Evolutionary conservation across 2,888 invertebrate species (phyloP), one percentile per base, ranked within the genome.

Genomic region (Orthonychiurus folsomi): DNA sequence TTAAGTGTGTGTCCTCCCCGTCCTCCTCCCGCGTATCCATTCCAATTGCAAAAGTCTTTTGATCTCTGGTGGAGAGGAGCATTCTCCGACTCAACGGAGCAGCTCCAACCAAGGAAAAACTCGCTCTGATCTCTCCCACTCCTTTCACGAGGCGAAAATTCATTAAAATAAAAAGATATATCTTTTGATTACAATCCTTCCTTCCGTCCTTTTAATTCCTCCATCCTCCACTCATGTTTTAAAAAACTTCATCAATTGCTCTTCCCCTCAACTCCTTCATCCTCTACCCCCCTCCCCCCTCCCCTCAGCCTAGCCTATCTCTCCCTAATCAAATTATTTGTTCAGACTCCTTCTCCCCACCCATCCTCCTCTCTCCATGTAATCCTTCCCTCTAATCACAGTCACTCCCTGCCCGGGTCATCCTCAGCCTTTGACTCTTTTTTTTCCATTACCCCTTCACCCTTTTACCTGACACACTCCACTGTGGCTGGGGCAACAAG

Each of bases 91-190:
- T n/a, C n/a, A n/a, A n/a, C n/a, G n/a, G n/a, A n/a, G n/a, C n/a
- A n/a, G n/a, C n/a, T 63, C 48, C 63, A 63, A n/a, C n/a, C 62
- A 64, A 63, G 62, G 61, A 63, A 62, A 61, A 63, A 63, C 56
- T 62, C 63, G 48, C 63, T 65, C 63, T 70, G 60, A 65, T 64
- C 65, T 71, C 65, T 65, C 65, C 48, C 5, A 23, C 64, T 63
- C 61, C 64, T 63, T 68, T 69, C 64, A 61, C 60, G 66, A 64
- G 64, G 65, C 59, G 66, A 72, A 72, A 72, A 72, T 72, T 71
- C 72, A 71, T 72, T 72, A 72, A 71, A 71, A 71, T 71, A 70
- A 71, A 72, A 72, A 72, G 72, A 72, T 72, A 70, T 72, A 72
- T 70, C 71, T 71, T 72, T 72, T 72, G 71, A 72, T 72, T 72